phyloP scores from a whole-genome alignment of 2,113 vertebrate species.

The Nasalis larvatus region DNA sequence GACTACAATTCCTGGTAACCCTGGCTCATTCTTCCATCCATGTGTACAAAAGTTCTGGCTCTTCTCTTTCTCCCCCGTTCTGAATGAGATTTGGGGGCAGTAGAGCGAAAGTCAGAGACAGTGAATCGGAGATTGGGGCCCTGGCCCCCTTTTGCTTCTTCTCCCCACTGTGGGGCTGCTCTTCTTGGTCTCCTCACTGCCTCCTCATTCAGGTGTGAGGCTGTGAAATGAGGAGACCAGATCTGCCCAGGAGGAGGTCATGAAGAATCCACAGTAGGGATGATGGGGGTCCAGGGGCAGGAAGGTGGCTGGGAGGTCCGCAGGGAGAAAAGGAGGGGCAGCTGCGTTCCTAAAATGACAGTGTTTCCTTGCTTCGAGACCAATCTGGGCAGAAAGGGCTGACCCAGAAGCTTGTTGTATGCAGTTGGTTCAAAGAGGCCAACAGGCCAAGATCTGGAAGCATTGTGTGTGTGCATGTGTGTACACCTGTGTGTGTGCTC shows the following conservation, averaged over 20 bases:
- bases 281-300: not conserved
- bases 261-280: not conserved
- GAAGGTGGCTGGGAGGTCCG: not conserved
- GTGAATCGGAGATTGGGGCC: not conserved
- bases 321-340: not conserved
- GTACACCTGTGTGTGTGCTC: not conserved
- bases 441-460: not conserved
- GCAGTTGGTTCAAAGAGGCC: not conserved
- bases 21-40: not conserved
- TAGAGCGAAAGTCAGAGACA: not conserved
- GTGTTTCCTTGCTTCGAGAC: not conserved
- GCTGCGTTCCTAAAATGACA: not conserved
- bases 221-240: not conserved
- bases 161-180: not conserved
- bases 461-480: too few relatives aligned
- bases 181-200: not conserved
- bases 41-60: not conserved
- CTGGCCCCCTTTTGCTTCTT: not conserved
- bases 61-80: not conserved
- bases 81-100: not conserved
- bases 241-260: not conserved
- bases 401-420: not conserved
- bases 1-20: not conserved
- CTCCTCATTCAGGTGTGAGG: not conserved
- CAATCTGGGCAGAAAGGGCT: not conserved